These are phyloP conservation scores for Esox niger DNA, from an alignment of 2,113 vertebrate species.

Conservation along the genomic window DNA sequence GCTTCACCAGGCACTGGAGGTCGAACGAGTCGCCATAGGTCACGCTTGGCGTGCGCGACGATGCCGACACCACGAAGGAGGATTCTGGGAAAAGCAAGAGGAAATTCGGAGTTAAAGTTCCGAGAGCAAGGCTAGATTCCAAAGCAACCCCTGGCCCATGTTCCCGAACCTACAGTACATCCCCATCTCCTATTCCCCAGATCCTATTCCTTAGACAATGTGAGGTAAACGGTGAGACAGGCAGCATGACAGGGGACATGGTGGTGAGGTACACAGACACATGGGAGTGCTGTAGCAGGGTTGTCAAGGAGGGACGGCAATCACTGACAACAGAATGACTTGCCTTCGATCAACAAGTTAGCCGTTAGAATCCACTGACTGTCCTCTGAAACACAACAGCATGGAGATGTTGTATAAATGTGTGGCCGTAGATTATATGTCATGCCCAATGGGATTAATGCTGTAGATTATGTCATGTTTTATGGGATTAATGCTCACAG, in stretches of 20 bases:
- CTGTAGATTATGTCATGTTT: not conserved
- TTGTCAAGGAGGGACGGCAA: not conserved
- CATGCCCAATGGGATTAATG: too few species aligned
- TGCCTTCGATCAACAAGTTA: not conserved
- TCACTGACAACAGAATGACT: not conserved
- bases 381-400: not conserved
- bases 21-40: slow-evolving; percentile 92
- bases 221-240: too few species aligned
- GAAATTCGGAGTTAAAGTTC: not conserved
- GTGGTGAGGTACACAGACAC: not conserved
- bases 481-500: not conserved
- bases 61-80: slow-evolving; percentile 90
- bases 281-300: not conserved
- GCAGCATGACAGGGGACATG: too few species aligned
- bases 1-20: slow-evolving; percentile 94
- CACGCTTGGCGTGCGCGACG: slow-evolving; percentile 88
- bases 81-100: slow-evolving; percentile 73
- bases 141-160: too few species aligned
- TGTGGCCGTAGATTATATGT: too few species aligned
- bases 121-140: not conserved
- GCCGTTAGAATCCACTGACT: not conserved
- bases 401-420: too few species aligned
- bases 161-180: too few species aligned
- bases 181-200: too few species aligned
- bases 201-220: too few species aligned